phyloP scores from a whole-genome alignment of 2,797 vertebrate genomes.

The Nyctalus aviator region DNA sequence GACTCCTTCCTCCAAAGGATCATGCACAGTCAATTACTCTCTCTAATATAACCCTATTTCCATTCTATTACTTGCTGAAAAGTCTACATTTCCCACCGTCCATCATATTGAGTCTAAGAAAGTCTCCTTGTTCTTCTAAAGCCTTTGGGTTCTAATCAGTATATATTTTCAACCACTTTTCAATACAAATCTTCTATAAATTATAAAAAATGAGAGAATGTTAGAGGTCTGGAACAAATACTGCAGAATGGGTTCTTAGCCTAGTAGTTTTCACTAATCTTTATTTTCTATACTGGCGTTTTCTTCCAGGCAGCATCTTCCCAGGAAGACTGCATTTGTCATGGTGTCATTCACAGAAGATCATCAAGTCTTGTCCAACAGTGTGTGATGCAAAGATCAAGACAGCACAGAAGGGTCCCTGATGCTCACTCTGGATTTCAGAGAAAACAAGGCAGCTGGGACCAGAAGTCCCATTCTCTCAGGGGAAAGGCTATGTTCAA shows the following conservation, averaged over 20 bases:
- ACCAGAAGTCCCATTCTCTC: neutral
- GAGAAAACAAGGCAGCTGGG: neutral
- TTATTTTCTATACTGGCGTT: neutral
- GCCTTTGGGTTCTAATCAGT: neutral
- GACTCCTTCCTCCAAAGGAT: neutral
- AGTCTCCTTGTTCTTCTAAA: conserved; percentile 13
- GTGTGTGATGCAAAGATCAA: neutral
- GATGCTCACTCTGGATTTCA: neutral
- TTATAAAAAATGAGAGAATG: neutral
- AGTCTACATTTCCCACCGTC: neutral
- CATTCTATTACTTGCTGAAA: conserved; percentile 17
- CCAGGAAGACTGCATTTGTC: neutral
- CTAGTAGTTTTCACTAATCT: neutral
- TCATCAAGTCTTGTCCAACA: neutral
- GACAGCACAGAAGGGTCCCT: fast-evolving
- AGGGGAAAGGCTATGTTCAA: neutral
- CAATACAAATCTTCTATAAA: neutral
- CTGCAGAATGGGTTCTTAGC: neutral
- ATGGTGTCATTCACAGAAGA: neutral
- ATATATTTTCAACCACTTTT: conserved; percentile 32
- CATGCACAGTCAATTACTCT: conserved; percentile 14
- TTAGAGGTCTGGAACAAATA: neutral
- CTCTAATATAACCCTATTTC: conserved; percentile 53
- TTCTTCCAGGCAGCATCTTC: neutral
- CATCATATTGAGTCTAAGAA: neutral